Evolutionary conservation across 2,113 vertebrate genomes (phyloP), one percentile per base, ranked within the genome.

Genomic region (Datnioides undecimradiatus): DNA sequence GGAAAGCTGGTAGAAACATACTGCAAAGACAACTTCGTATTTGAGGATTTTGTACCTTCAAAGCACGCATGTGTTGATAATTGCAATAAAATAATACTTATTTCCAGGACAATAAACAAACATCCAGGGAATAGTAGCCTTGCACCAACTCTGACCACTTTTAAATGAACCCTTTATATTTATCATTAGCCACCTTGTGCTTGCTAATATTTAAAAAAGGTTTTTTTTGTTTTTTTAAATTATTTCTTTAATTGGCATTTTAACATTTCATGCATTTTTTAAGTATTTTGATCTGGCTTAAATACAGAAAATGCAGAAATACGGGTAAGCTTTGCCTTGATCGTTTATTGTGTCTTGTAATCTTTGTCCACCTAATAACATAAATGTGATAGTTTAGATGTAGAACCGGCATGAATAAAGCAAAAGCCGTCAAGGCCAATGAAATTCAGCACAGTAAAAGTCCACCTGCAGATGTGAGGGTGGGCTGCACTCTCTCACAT

Each of bases 341-440:
- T 49, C 23, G 40, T 43, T 34, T 1, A 55, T 21, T 34, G 5
- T n/a, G 8, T 4, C 14, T 31, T 25, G 33, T 77, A 34, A 52
- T 38, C 10, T 46, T 25, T 45, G 19, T 54, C 66, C 4, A 2
- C 11, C 29, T 34, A 8, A 7, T 43, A 11, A 21, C 17, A 54
- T 71, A 31, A 36, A 51, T 23, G 38, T 29, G 36, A 60, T n/a
- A 51, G 23, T 31, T 55, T 55, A 19, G 21, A 14, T 76, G 23
- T 73, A 52, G 79, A 64, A 43, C 19, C 17, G 48, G 21, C 23
- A 8, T 75, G 36, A 36, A 38, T 49, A 49, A 59, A 80, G 19
- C 14, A 34, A 52, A 46, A 75, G 43, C 67, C 55, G 40, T 23
- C 16, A n/a, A 65, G 64, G 75, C 31, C 57, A 54, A 55, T 43